Conservation (phyloP, 2,888 invertebrate species). For the Idaea biselata region DNA sequence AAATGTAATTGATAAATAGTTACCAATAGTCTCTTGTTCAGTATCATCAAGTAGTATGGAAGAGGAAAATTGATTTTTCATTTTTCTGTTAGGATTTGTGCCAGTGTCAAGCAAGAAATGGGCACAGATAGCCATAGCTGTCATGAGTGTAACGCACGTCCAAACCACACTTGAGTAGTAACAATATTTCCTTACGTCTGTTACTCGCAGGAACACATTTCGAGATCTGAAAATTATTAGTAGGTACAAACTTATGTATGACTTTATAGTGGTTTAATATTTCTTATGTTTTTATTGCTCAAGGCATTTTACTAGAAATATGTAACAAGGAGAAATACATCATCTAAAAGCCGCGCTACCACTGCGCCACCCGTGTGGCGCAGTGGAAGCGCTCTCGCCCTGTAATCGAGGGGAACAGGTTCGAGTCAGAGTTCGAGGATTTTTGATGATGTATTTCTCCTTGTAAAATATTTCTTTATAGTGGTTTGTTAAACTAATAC, state of each 20-base stretch:
- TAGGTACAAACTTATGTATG: too few relatives aligned
- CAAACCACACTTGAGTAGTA: conserved; percentile 92
- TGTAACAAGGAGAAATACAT: too few relatives aligned
- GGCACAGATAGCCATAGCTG: conserved; percentile 88
- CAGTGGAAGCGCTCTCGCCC: too few relatives aligned
- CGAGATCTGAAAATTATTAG: conserved; percentile 81
- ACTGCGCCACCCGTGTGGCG: too few relatives aligned
- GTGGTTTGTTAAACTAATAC: conserved; percentile 33
- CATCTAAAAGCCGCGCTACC: too few relatives aligned
- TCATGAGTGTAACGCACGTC: conserved; percentile 86
- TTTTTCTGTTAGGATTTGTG: conserved; percentile 73
- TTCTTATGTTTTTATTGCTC: too few relatives aligned
- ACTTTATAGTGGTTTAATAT: too few relatives aligned
- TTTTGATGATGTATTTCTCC: too few relatives aligned
- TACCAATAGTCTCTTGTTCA: conserved; percentile 87
- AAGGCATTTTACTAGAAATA: too few relatives aligned
- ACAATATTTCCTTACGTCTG: conserved; percentile 92
- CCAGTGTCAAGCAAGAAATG: conserved; percentile 89
- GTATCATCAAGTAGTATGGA: conserved; percentile 76
- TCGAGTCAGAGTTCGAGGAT: too few relatives aligned
- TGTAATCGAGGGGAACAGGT: too few relatives aligned
- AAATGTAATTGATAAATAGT: conserved; percentile 9
- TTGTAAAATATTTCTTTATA: too few relatives aligned
- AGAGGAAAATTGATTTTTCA: conserved; percentile 59
- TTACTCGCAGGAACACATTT: conserved; percentile 91